Conservation (phyloP, 1,140 invertebrate genomes). For the Bilobella aurantiaca region DNA sequence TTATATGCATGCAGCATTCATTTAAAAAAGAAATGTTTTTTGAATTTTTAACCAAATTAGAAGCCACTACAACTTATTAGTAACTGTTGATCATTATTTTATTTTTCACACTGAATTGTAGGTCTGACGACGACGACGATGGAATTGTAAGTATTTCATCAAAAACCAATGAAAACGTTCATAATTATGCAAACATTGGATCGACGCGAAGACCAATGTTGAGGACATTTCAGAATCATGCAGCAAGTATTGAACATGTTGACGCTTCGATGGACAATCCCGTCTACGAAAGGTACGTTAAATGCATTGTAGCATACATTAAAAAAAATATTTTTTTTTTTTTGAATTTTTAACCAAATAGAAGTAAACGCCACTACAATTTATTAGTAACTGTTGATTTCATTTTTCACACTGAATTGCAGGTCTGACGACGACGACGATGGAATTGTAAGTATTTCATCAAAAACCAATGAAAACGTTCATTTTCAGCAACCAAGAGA, state of each 20-base stretch:
- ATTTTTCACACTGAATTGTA: slow-evolving; percentile 39
- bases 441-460: slow-evolving; percentile 48
- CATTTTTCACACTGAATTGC: slow-evolving; percentile 35
- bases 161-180: slow-evolving; percentile 45
- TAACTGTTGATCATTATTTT: no score
- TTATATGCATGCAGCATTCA: no score
- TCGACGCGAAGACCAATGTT: slow-evolving; percentile 44
- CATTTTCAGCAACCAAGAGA: slow-evolving; percentile 71
- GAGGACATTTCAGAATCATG: slow-evolving; percentile 38
- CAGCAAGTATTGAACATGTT: slow-evolving; percentile 38
- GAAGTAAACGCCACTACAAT: no score
- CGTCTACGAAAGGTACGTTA: slow-evolving; percentile 50
- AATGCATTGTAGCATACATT: no score
- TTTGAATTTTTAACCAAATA: no score
- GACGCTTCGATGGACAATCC: slow-evolving; percentile 47
- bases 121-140: slow-evolving; percentile 51
- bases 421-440: slow-evolving; percentile 53
- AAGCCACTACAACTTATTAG: no score
- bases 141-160: slow-evolving; percentile 49
- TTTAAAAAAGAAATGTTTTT: no score
- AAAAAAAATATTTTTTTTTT: no score
- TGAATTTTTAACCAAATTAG: no score
- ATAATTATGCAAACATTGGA: slow-evolving; percentile 16
- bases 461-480: slow-evolving; percentile 66
- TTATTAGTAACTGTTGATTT: no score